Conservation (phyloP, 1,140 invertebrate species). For the Megalopta genalis region DNA sequence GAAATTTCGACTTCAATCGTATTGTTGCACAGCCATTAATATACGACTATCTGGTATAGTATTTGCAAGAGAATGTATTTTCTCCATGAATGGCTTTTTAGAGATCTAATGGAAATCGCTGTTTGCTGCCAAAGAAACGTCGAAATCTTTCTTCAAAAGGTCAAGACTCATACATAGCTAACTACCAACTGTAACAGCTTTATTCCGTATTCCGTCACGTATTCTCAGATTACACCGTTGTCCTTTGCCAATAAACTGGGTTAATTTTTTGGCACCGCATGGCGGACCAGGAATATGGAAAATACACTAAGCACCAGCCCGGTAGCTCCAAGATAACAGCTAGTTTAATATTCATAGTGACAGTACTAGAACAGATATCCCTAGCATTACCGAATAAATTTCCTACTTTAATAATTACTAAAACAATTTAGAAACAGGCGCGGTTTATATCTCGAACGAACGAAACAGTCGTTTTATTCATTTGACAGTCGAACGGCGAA, state of each 20-base stretch:
- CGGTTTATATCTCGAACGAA: too few relatives aligned
- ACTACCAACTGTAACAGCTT: background rate
- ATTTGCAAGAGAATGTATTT: background rate
- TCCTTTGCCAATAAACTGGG: constrained; percentile 1
- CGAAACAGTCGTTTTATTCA: too few relatives aligned
- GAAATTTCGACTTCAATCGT: too few relatives aligned
- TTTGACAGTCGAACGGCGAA: too few relatives aligned
- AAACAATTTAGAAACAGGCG: too few relatives aligned
- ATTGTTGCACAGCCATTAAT: too few relatives aligned
- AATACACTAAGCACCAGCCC: background rate
- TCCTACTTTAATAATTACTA: too few relatives aligned
- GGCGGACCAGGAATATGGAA: background rate
- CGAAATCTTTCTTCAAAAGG: constrained; percentile 2
- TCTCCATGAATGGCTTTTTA: background rate
- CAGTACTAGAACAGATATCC: background rate
- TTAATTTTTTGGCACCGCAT: constrained; percentile 6
- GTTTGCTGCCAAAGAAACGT: background rate
- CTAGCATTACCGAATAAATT: too few relatives aligned
- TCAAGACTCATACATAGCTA: background rate
- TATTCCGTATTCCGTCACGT: background rate
- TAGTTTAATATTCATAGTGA: background rate
- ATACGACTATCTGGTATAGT: too few relatives aligned
- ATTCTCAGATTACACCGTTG: background rate
- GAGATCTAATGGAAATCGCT: background rate
- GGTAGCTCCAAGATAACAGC: background rate